These are phyloP conservation scores for Acheta domesticus DNA, from an alignment of 2,888 invertebrate species.

Conservation along the genomic window DNA sequence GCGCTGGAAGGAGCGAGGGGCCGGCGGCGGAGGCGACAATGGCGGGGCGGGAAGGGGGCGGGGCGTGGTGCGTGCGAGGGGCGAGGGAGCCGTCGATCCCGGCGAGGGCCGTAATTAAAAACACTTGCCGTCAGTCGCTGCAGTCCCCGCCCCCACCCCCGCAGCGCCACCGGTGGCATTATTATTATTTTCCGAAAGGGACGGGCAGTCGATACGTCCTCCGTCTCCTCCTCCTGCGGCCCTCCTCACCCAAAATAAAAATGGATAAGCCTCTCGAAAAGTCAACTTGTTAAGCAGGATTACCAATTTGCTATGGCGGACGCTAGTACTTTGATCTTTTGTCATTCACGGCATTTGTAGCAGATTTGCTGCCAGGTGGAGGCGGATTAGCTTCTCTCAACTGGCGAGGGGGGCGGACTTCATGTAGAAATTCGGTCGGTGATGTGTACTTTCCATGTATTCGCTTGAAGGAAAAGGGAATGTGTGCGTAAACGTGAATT, in stretches of 20 bases:
- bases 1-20: too few relatives aligned
- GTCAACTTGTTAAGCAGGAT: slow-evolving; percentile 23
- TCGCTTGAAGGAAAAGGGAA: too few relatives aligned
- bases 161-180: neutral
- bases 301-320: slow-evolving; percentile 29
- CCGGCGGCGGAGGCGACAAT: too few relatives aligned
- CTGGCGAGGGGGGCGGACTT: neutral
- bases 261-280: slow-evolving; percentile 21
- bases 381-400: neutral
- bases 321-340: slow-evolving; percentile 26
- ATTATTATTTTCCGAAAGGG: neutral
- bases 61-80: too few relatives aligned
- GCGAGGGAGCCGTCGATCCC: too few relatives aligned
- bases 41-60: too few relatives aligned
- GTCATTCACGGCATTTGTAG: neutral
- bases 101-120: slow-evolving; percentile 19
- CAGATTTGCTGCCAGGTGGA: neutral
- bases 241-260: too few relatives aligned
- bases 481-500: too few relatives aligned
- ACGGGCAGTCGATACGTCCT: neutral
- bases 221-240: neutral
- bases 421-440: neutral
- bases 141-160: neutral
- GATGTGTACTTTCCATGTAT: too few relatives aligned
- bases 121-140: slow-evolving; percentile 11